A percentile compares a stretch with the other conserved stretches of the same genome.
Evolutionary conservation across 2,888 invertebrate species (phyloP).

Genomic region (Craniophora ligustri): DNA sequence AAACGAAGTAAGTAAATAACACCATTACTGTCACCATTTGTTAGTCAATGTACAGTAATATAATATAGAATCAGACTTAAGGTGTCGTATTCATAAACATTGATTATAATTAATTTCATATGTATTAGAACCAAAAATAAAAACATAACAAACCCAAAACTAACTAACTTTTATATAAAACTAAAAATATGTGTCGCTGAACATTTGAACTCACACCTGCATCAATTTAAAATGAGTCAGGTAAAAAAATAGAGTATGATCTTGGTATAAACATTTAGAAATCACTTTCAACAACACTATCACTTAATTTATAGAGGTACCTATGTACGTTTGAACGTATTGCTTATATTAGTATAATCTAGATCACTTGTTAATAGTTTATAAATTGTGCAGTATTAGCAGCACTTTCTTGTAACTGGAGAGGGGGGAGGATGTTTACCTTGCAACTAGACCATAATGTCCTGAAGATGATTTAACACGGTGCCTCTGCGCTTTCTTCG

Average conservation of each 20-base stretch:
- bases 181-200: neutral
- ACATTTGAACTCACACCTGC: neutral
- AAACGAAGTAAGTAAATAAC: neutral
- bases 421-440: neutral
- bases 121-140: too few relatives aligned
- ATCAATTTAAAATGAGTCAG: neutral
- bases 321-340: neutral
- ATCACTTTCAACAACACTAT: neutral
- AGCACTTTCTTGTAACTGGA: neutral
- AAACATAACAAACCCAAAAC: too few relatives aligned
- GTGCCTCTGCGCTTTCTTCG: neutral
- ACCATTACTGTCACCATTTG: conserved; percentile 3
- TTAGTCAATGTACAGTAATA: conserved; percentile 22
- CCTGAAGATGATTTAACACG: neutral
- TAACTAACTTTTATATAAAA: neutral
- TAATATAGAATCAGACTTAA: conserved; percentile 7
- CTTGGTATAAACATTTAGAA: conserved; percentile 1
- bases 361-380: neutral
- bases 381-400: conserved; percentile 31
- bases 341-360: neutral
- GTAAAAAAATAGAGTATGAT: conserved; percentile 15
- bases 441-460: neutral
- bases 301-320: too few relatives aligned
- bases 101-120: too few relatives aligned
- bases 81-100: too few relatives aligned